phyloP scores from a whole-genome alignment of 2,113 vertebrate species.

The Hemibagrus wyckioides region DNA sequence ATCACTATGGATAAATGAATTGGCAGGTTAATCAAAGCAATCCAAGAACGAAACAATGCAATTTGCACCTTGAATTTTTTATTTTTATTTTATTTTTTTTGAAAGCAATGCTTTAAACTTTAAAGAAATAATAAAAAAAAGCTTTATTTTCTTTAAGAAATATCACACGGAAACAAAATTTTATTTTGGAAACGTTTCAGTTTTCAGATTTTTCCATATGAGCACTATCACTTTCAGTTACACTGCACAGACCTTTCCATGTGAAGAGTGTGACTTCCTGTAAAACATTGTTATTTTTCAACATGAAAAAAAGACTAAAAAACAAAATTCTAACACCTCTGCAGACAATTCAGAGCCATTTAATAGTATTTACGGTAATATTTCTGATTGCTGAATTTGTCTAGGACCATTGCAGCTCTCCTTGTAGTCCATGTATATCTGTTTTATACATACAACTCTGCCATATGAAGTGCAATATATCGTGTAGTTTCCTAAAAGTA shows the following conservation, averaged over 20 bases:
- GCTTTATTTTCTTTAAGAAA: not conserved
- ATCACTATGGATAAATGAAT: not conserved
- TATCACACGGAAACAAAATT: not conserved
- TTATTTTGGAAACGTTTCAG: not conserved
- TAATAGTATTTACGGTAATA: not conserved
- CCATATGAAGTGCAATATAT: not conserved
- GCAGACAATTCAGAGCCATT: not conserved
- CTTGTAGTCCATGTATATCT: not conserved
- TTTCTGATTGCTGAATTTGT: not conserved
- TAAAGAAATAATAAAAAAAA: not conserved
- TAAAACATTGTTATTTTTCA: conserved; percentile 1
- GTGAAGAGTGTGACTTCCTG: conserved; percentile 24
- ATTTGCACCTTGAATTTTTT: conserved; percentile 22
- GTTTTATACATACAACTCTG: not conserved
- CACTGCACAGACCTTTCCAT: conserved; percentile 12
- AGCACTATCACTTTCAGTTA: conserved; percentile 36
- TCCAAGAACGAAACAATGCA: not conserved
- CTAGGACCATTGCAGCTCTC: not conserved
- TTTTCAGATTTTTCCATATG: conserved; percentile 9
- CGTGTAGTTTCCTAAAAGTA: not conserved
- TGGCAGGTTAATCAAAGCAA: not conserved
- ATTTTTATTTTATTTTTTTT: no score
- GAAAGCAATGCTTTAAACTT: not conserved
- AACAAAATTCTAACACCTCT: not conserved
- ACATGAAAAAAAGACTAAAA: conserved; percentile 10